A percentile compares a stretch with the other conserved stretches of the same genome.
phyloP scores from a whole-genome alignment of 2,113 vertebrate species.

The Sakesphorus luctuosus region DNA sequence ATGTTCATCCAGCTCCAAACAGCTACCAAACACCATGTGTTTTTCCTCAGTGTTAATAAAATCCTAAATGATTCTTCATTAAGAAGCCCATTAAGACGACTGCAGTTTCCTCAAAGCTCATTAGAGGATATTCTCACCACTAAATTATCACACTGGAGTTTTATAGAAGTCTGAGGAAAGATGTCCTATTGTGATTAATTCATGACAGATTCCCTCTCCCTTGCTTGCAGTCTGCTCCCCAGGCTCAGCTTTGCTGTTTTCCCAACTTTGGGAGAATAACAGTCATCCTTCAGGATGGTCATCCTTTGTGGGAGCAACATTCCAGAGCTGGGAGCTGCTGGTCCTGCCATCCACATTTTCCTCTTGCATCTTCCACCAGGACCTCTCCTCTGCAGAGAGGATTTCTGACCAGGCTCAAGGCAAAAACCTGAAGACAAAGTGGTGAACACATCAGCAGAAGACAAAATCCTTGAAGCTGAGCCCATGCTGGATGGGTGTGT shows the following conservation, averaged over 20 bases:
- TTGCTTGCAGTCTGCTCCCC: background rate
- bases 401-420: background rate
- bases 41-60: constrained; percentile 79
- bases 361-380: background rate
- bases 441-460: background rate
- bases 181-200: constrained; percentile 66
- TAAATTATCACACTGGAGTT: constrained; percentile 72
- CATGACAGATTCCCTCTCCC: constrained; percentile 38
- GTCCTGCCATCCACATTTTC: background rate
- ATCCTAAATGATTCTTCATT: constrained; percentile 81
- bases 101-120: constrained; percentile 77
- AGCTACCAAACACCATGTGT: constrained; percentile 63
- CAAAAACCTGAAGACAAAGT: background rate
- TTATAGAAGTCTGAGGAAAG: constrained; percentile 59
- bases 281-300: background rate
- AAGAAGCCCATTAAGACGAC: constrained; percentile 77
- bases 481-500: background rate
- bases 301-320: background rate
- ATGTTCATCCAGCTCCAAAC: constrained; percentile 59
- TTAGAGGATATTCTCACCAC: constrained; percentile 71
- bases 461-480: background rate
- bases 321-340: background rate
- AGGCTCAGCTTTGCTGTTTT: background rate
- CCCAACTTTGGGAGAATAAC: background rate
- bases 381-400: background rate